Conservation (phyloP, 1,140 invertebrate genomes). For the Zaprionus camerounensis region DNA sequence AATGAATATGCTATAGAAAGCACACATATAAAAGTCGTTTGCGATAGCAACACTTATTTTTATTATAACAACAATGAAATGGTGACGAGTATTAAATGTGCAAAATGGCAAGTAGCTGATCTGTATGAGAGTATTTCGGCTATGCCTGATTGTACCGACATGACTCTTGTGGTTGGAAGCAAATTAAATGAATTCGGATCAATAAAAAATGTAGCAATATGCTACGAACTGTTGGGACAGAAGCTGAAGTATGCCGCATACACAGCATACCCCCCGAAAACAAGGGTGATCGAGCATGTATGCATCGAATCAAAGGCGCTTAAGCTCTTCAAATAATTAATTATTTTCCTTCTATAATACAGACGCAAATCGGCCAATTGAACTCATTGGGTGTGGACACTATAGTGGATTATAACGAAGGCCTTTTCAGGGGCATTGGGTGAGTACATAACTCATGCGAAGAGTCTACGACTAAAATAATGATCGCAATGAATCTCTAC, state of each 20-base stretch:
- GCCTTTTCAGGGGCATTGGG: constrained; percentile 21
- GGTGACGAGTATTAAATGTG: neutral
- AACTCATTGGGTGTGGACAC: constrained; percentile 41
- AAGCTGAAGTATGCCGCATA: constrained; percentile 48
- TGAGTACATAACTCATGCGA: constrained; percentile 4
- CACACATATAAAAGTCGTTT: accelerated
- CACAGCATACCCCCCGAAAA: constrained; percentile 28
- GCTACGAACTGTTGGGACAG: constrained; percentile 35
- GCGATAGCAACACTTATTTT: neutral
- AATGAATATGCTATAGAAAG: neutral
- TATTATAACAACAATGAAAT: neutral
- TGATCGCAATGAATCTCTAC: neutral
- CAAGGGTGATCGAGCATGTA: constrained; percentile 30
- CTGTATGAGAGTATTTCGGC: constrained; percentile 40
- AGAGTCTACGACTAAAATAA: neutral
- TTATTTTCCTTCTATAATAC: neutral
- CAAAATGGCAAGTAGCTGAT: neutral
- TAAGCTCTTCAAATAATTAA: neutral
- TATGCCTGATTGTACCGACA: constrained; percentile 37
- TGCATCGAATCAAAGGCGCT: neutral
- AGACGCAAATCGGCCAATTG: constrained; percentile 45
- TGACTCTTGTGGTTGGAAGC: constrained; percentile 47
- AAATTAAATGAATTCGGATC: neutral
- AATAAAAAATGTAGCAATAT: constrained; percentile 36
- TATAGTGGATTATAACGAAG: constrained; percentile 1